Conservation (phyloP, 92 coral and sea anemone genomes). For the Scolanthus callimorphus region DNA sequence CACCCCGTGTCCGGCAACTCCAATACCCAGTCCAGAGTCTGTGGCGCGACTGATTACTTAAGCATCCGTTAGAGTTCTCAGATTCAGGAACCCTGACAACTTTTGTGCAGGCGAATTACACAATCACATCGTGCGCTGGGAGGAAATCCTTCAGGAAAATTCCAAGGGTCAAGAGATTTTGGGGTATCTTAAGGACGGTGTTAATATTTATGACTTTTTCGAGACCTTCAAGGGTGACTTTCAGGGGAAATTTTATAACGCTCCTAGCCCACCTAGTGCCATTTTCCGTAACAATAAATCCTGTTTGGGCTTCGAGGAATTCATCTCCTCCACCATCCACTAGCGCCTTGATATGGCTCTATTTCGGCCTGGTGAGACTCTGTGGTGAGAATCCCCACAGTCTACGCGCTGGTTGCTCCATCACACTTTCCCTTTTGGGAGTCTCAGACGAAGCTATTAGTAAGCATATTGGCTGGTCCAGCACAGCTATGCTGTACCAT, state of each 20-base stretch:
- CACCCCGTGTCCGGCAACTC: not conserved
- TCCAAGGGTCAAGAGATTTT: not conserved
- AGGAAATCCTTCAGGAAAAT: not conserved
- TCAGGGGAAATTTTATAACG: conserved; percentile 11
- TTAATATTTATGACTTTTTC: not conserved
- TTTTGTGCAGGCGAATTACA: not conserved
- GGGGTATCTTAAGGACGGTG: not conserved
- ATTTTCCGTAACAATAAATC: conserved; percentile 19
- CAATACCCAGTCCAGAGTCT: not conserved
- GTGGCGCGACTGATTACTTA: not conserved
- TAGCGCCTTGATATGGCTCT: conserved; percentile 11
- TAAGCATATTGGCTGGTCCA: no score
- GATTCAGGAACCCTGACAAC: not conserved
- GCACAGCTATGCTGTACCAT: no score
- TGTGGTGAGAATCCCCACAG: no score
- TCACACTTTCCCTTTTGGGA: no score
- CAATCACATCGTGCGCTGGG: not conserved
- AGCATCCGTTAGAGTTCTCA: not conserved
- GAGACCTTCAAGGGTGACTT: conserved; percentile 7
- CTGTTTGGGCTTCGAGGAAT: conserved; percentile 22
- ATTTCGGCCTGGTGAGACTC: conserved; percentile 22
- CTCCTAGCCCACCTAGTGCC: conserved; percentile 15
- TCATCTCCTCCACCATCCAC: conserved; percentile 2
- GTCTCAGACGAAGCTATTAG: no score
- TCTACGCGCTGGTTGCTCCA: no score